Conservation (phyloP, 2,888 invertebrate species). For the Synergus umbraculus region DNA sequence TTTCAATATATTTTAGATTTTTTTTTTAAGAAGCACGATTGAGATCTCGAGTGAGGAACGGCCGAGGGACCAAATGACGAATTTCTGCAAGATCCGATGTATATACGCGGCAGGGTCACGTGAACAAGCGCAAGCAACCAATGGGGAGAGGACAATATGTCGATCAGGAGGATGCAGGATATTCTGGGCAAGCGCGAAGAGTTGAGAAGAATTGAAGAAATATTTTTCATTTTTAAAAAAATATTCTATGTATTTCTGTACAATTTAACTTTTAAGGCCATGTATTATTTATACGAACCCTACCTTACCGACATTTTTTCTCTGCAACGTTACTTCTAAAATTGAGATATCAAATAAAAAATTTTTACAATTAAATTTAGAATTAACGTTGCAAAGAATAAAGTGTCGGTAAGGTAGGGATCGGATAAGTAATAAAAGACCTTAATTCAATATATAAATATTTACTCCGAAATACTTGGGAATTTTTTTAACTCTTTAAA, state of each 20-base stretch:
- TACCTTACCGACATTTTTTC: no score
- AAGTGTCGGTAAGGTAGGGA: no score
- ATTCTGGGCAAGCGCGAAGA: constrained; percentile 10
- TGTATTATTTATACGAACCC: no score
- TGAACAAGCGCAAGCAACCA: constrained; percentile 47
- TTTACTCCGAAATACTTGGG: no score
- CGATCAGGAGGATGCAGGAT: background rate
- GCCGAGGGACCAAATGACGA: constrained; percentile 52
- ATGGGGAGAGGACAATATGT: constrained; percentile 28
- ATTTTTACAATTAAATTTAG: no score
- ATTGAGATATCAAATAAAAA: no score
- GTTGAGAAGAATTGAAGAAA: background rate
- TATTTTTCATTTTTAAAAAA: background rate
- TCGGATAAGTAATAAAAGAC: no score
- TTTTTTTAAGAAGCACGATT: constrained; percentile 49
- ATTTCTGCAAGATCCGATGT: constrained; percentile 47
- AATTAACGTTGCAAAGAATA: no score
- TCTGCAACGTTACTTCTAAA: no score
- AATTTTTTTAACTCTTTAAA: no score
- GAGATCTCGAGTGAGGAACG: constrained; percentile 44
- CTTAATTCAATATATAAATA: no score
- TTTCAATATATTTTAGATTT: background rate
- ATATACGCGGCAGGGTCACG: constrained; percentile 52
- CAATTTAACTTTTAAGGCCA: no score
- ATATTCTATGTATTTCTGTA: background rate